Evolutionary conservation across 2,113 vertebrate species (phyloP).

Genomic region (Illadopsis cleaveri): DNA sequence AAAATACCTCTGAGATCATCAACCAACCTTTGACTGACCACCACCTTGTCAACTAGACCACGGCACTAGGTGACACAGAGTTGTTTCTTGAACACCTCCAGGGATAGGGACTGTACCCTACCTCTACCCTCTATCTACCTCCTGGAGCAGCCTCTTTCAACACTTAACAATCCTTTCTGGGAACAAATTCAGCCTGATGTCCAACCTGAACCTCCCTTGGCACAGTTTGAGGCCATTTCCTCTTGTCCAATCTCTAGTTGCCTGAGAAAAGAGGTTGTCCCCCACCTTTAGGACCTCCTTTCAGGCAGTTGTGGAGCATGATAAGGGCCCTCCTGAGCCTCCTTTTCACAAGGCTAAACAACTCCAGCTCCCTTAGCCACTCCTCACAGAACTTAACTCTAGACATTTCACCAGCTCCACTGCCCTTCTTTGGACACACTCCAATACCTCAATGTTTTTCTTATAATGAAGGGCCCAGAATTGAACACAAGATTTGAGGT

Average conservation of each 20-base stretch:
- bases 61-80: background rate
- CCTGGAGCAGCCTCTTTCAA: fast-evolving
- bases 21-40: background rate
- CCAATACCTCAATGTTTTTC: background rate
- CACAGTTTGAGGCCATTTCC: background rate
- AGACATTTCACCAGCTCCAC: background rate
- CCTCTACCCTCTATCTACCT: no score
- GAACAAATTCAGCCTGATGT: background rate
- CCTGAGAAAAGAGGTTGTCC: background rate
- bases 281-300: background rate
- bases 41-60: background rate
- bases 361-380: background rate
- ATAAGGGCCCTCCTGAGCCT: background rate
- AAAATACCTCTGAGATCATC: background rate
- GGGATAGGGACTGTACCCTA: background rate
- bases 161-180: background rate
- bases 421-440: background rate
- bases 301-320: background rate
- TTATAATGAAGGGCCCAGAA: background rate
- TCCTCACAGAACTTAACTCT: background rate
- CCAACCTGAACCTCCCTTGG: background rate
- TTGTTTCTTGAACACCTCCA: background rate
- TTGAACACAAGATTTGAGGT: background rate
- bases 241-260: background rate
- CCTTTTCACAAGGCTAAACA: background rate